A percentile compares a stretch with the other conserved stretches of the same genome.
phyloP scores from a whole-genome alignment of 2,888 invertebrate species.

The Morpho helenor region DNA sequence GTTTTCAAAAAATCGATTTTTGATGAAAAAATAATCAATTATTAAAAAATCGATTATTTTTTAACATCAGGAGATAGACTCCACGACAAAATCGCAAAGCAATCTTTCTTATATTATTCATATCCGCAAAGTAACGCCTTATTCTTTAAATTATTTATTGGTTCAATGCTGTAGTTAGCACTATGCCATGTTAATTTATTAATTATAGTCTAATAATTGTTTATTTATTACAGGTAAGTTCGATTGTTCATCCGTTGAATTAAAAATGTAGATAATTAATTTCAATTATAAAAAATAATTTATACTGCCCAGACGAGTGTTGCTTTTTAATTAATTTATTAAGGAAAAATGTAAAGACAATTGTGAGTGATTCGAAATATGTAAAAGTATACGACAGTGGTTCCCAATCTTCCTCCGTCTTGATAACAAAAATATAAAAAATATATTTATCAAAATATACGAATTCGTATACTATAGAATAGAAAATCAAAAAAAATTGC shows the following conservation, averaged over 20 bases:
- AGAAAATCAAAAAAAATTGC: neutral
- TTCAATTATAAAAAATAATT: constrained; percentile 17
- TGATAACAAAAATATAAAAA: neutral
- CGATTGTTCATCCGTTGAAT: constrained; percentile 10
- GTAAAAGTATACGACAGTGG: neutral
- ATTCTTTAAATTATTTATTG: no score
- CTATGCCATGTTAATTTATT: no score
- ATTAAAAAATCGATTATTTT: no score
- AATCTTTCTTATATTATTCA: no score
- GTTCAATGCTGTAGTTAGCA: no score
- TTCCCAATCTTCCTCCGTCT: neutral
- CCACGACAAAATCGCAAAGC: no score
- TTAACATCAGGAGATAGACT: no score
- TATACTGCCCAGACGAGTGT: constrained; percentile 24
- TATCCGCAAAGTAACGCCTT: no score
- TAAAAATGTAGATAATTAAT: constrained; percentile 8
- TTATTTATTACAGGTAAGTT: constrained; percentile 13
- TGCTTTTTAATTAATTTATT: constrained; percentile 21
- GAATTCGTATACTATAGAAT: neutral
- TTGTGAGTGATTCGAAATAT: constrained; percentile 6
- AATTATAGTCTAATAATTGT: neutral
- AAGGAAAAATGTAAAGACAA: constrained; percentile 11
- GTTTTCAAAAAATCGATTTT: no score
- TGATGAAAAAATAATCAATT: no score
- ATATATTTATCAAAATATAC: neutral